These are phyloP conservation scores for Microtus pennsylvanicus DNA, from an alignment of 2,113 vertebrate species.

Conservation along the genomic window DNA sequence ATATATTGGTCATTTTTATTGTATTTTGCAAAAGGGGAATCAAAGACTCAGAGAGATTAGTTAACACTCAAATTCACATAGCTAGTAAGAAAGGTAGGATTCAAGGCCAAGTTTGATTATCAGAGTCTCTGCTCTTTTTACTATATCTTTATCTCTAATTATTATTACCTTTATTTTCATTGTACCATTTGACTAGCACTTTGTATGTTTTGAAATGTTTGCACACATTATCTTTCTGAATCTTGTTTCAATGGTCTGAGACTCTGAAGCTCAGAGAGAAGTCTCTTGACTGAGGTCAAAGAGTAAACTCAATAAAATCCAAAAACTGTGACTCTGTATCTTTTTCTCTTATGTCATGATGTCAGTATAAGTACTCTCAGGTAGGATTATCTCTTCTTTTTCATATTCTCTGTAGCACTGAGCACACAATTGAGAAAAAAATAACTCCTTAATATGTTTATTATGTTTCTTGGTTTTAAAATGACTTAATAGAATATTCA, in stretches of 20 bases:
- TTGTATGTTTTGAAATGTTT: constrained; percentile 29
- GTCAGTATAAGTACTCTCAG: background rate
- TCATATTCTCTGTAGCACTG: constrained; percentile 16
- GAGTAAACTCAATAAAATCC: background rate
- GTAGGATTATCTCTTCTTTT: constrained; percentile 18
- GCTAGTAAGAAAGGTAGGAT: constrained; percentile 3
- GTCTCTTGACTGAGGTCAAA: background rate
- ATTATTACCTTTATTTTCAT: constrained; percentile 28
- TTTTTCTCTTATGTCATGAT: constrained; percentile 13
- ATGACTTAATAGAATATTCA: constrained; percentile 26
- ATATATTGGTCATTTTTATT: background rate
- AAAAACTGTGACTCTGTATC: constrained; percentile 16
- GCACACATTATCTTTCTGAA: constrained; percentile 13
- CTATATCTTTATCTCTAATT: background rate
- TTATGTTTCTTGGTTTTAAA: constrained; percentile 42
- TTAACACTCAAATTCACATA: background rate
- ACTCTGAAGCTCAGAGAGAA: constrained; percentile 33
- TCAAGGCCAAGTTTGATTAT: background rate
- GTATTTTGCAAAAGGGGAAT: constrained; percentile 15
- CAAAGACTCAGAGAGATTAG: constrained; percentile 27
- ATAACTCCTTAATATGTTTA: background rate
- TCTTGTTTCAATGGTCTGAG: constrained; percentile 5
- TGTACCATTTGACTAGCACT: background rate
- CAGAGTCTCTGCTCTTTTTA: background rate
- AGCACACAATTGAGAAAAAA: background rate